A percentile compares a stretch with the other conserved stretches of the same genome.
phyloP scores from a whole-genome alignment of 2,888 invertebrate genomes.

The Clivina fossor region DNA sequence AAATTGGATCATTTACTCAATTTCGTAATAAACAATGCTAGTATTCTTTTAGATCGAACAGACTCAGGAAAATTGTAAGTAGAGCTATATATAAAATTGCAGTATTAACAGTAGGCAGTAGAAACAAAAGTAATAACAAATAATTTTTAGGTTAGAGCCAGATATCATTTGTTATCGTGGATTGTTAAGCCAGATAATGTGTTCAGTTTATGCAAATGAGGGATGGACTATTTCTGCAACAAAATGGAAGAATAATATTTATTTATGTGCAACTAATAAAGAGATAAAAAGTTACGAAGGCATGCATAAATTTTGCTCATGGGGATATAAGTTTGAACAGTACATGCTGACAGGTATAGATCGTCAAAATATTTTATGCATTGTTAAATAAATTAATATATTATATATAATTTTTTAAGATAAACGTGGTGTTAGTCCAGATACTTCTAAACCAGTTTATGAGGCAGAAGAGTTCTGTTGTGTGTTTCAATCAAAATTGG shows the following conservation, averaged over 20 bases:
- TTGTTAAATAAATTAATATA: too few species aligned
- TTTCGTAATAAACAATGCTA: too few species aligned
- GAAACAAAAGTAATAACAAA: too few species aligned
- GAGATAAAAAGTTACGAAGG: slow-evolving; percentile 1
- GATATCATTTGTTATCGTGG: slow-evolving; percentile 29
- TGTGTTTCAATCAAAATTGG: slow-evolving; percentile 26
- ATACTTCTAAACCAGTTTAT: slow-evolving; percentile 20
- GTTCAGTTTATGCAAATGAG: slow-evolving; percentile 19
- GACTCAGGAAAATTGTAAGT: slow-evolving; percentile 9
- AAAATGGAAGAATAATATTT: slow-evolving; percentile 25
- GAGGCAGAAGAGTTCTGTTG: slow-evolving; percentile 29
- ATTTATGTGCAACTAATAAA: slow-evolving; percentile 16
- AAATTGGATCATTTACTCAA: slow-evolving; percentile 19
- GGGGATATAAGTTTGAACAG: slow-evolving; percentile 31
- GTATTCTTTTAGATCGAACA: too few species aligned
- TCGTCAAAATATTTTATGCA: too few species aligned
- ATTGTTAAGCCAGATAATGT: slow-evolving; percentile 22
- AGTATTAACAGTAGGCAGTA: too few species aligned
- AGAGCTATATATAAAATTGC: background rate
- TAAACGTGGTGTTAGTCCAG: slow-evolving; percentile 8
- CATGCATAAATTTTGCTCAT: slow-evolving; percentile 25
- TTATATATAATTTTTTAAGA: slow-evolving; percentile 13
- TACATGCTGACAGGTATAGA: slow-evolving; percentile 29
- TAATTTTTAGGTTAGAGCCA: slow-evolving; percentile 17
- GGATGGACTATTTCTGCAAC: slow-evolving; percentile 22